Conservation (phyloP, 2,888 invertebrate species). For the Spisula solida region DNA sequence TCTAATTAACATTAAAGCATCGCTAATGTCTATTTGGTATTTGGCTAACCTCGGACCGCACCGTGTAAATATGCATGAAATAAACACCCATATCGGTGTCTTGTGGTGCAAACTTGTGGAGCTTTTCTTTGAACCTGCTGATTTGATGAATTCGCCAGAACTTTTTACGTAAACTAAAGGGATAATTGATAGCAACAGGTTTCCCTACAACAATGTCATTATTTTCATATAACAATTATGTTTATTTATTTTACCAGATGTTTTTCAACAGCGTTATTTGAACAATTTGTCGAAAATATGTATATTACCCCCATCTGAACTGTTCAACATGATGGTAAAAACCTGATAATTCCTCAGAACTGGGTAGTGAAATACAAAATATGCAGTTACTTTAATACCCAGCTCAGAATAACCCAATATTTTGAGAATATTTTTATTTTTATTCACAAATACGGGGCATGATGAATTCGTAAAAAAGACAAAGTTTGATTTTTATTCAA, state of each 20-base stretch:
- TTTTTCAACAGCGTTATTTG: conserved; percentile 8
- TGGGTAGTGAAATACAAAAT: no score
- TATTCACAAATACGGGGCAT: no score
- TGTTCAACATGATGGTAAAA: background rate
- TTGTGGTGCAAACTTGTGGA: conserved; percentile 17
- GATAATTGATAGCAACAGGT: conserved; percentile 15
- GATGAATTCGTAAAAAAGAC: no score
- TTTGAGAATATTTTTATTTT: no score
- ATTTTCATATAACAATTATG: conserved; percentile 26
- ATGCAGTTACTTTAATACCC: no score
- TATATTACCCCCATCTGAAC: background rate
- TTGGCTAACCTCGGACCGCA: background rate
- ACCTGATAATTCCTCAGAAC: background rate
- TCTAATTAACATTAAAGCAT: conserved; percentile 34
- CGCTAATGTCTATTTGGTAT: conserved; percentile 32
- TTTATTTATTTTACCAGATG: conserved; percentile 18
- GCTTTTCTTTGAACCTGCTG: conserved; percentile 29
- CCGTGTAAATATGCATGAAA: conserved; percentile 32
- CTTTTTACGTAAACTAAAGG: background rate
- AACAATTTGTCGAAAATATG: background rate
- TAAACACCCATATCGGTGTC: conserved; percentile 38
- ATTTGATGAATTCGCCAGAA: conserved; percentile 1
- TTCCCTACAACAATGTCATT: conserved; percentile 26
- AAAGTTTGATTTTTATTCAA: no score
- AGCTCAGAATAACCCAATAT: no score